Percentiles rank a stretch among this genome's conserved stretches.
Evolutionary conservation across 2,888 invertebrate species (phyloP).

Genomic region (Aspidapion aeneum): DNA sequence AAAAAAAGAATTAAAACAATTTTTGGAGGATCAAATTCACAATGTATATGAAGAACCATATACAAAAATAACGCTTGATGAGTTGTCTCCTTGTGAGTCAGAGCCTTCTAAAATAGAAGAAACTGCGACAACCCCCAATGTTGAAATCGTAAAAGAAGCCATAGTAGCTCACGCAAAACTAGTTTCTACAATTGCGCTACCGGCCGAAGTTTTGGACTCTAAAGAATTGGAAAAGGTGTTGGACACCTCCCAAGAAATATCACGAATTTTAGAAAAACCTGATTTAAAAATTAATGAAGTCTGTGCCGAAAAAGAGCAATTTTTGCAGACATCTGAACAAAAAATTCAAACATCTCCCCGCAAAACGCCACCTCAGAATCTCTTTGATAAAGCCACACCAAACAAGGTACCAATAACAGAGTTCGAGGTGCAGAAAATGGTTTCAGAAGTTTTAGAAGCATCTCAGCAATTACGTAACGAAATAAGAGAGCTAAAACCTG

Average conservation of each 20-base stretch:
- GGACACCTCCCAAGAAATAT: neutral
- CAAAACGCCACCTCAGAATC: constrained; percentile 24
- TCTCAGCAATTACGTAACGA: constrained; percentile 50
- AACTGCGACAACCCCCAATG: constrained; percentile 1
- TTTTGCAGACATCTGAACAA: no score
- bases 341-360: constrained; percentile 10
- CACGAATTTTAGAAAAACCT: no score
- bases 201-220: constrained; percentile 27
- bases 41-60: constrained; percentile 12
- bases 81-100: neutral
- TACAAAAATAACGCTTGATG: neutral
- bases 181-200: constrained; percentile 38
- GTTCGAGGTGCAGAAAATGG: constrained; percentile 45
- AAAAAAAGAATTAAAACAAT: constrained; percentile 13
- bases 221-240: constrained; percentile 21
- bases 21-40: constrained; percentile 18
- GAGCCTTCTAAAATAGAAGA: constrained; percentile 7
- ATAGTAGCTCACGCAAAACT: constrained; percentile 38
- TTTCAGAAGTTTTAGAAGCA: constrained; percentile 50
- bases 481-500: constrained; percentile 51
- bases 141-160: constrained; percentile 36
- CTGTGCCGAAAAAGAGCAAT: constrained; percentile 1
- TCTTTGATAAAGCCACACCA: constrained; percentile 23
- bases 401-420: constrained; percentile 27
- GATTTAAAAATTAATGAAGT: no score